phyloP scores from a whole-genome alignment of 2,797 vertebrate species.

The Emys orbicularis region DNA sequence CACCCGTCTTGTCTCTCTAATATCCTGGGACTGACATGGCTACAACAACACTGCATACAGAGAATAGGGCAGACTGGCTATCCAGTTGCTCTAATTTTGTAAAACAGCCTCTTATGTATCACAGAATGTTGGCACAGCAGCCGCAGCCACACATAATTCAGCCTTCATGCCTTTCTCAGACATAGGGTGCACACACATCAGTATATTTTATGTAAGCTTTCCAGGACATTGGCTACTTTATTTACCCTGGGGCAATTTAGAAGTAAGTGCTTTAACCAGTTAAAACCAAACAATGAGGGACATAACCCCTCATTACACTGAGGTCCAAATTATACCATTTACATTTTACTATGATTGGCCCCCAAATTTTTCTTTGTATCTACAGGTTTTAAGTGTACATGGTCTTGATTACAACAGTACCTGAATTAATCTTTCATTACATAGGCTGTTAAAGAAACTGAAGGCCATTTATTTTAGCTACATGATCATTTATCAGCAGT shows the following conservation, averaged over 20 bases:
- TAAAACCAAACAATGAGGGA: slow-evolving; percentile 49
- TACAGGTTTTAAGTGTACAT: background rate
- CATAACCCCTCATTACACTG: background rate
- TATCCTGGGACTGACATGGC: background rate
- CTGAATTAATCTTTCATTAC: background rate
- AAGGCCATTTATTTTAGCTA: background rate
- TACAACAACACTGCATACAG: background rate
- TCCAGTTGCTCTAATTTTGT: slow-evolving; percentile 52
- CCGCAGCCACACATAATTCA: slow-evolving; percentile 34
- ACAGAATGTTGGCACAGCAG: slow-evolving; percentile 6
- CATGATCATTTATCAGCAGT: background rate
- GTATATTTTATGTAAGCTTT: slow-evolving; percentile 53
- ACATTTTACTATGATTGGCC: background rate
- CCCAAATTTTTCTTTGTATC: background rate
- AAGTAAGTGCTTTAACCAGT: slow-evolving; percentile 36
- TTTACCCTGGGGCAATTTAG: slow-evolving; percentile 46
- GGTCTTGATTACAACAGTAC: rapidly evolving
- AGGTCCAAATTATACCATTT: background rate
- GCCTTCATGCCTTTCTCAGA: slow-evolving; percentile 26
- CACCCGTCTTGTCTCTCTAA: background rate
- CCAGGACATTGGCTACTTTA: slow-evolving; percentile 42
- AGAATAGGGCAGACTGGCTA: slow-evolving; percentile 4
- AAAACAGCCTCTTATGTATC: slow-evolving; percentile 48
- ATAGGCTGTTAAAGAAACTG: background rate
- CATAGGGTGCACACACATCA: slow-evolving; percentile 51